Evolutionary conservation across 2,888 invertebrate species (phyloP).

Genomic region (Chironomus riparius): DNA sequence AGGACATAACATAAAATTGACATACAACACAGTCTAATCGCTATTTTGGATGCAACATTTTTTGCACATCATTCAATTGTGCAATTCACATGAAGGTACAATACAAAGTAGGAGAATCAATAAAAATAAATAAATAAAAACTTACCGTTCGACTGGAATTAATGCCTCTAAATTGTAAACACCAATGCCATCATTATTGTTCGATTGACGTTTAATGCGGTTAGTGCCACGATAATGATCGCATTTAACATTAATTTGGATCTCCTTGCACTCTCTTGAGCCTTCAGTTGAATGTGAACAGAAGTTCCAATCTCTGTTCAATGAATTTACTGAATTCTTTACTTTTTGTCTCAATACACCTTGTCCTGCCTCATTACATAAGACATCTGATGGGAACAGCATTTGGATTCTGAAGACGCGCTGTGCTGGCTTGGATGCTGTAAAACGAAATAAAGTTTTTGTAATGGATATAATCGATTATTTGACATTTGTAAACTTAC

Average conservation of each 20-base stretch:
- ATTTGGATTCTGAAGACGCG: conserved; percentile 87
- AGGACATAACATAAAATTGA: not conserved
- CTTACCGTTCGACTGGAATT: conserved; percentile 81
- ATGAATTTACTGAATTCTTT: conserved; percentile 74
- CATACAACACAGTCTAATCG: not conserved
- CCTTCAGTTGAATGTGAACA: conserved; percentile 85
- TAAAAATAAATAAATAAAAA: conserved; percentile 32
- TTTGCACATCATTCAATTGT: not conserved
- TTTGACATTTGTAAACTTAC: conserved; percentile 48
- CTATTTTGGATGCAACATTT: not conserved
- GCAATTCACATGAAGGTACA: not conserved
- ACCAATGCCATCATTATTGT: conserved; percentile 45
- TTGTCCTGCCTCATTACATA: conserved; percentile 92
- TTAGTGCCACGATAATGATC: conserved; percentile 59
- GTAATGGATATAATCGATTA: conserved; percentile 2
- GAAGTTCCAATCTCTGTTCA: conserved; percentile 95
- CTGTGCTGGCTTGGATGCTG: conserved; percentile 83
- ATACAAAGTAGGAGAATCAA: not conserved
- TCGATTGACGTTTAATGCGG: conserved; percentile 56
- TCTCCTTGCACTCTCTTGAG: conserved; percentile 74
- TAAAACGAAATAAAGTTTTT: conserved; percentile 31
- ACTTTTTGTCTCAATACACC: conserved; percentile 85
- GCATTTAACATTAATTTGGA: conserved; percentile 85
- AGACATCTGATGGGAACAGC: conserved; percentile 92
- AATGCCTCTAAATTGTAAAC: conserved; percentile 74